Evolutionary conservation across 2,113 vertebrate genomes (phyloP).

Genomic region (Pteronura brasiliensis): DNA sequence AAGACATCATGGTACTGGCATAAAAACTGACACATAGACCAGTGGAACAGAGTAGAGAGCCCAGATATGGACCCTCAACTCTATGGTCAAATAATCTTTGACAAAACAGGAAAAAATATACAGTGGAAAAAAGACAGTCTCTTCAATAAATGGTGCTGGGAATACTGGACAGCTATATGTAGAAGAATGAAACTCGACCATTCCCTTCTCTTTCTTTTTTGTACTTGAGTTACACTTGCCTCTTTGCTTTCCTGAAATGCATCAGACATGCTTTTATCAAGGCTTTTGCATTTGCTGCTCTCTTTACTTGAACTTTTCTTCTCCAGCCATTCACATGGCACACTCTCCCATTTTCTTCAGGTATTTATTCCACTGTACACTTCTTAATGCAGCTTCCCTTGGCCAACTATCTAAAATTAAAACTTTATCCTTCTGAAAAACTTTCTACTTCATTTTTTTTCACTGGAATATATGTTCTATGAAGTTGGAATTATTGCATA

Average conservation of each 20-base stretch:
- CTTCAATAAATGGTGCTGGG: no score
- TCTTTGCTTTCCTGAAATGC: background rate
- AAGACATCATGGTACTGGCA: no score
- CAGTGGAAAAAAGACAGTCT: no score
- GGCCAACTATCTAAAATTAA: background rate
- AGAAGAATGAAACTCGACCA: no score
- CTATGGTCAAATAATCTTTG: no score
- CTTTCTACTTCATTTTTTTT: background rate
- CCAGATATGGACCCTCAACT: no score
- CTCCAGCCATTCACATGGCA: background rate
- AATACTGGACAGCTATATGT: no score
- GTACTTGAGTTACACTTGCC: background rate
- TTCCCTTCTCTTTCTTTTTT: background rate
- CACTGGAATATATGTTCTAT: background rate
- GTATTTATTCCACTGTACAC: background rate
- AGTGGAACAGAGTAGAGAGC: no score
- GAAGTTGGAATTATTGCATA: background rate
- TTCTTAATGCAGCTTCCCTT: background rate
- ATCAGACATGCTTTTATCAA: background rate
- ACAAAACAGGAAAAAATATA: no score
- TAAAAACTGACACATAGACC: no score
- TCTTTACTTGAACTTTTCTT: background rate
- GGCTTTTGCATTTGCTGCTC: background rate
- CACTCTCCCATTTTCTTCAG: background rate
- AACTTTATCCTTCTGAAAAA: background rate